Base-by-base conservation (phyloP, 2,113 vertebrate genomes). In the Cololabis saira region DNA sequence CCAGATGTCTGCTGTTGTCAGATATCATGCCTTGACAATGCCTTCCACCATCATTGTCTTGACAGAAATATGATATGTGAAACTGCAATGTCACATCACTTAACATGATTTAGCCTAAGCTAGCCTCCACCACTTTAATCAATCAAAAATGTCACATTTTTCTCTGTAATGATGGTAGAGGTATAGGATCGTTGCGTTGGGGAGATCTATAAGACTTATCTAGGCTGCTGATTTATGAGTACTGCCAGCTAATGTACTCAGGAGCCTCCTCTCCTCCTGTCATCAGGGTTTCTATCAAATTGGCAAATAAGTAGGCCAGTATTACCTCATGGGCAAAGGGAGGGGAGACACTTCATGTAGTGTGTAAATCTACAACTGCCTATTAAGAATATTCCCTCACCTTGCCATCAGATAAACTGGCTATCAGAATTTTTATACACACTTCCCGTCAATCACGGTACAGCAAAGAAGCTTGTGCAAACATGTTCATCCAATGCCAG, bases 51-150 rank as follows among this genome's bases (percentile, higher is more conserved):
- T 95, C 95, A 93, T 95, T 95, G 95, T 95, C 95, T 93, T 95
- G 96, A 92, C 95, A 97, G 95, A 97, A 98, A 96, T 97, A 97
- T 97, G 95, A 94, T 95, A 94, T 90, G 93, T 94, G 95, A 95
- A 98, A 96, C 93, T 94, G 94, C 93, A 95, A 94, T 96, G 95
- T 96, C 96, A 95, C 93, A 98, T 97, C 95, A 95, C 92, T 97
- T 96, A 96, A 88, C 69, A 72, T 97, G 95, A 98, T 98, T 97
- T 98, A 98, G 95, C 92, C 93, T 90, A 92, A 94, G 93, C 93
- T 92, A 92, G 88, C 93, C 93, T 78, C 90, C 75, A 90, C 95
- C 91, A 95, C 96, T 97, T 98, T 96, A 98, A 98, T 98, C 96
- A 95, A 98, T 98, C 96, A 98, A 93, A 94, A 92, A 87, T 93